Conservation (phyloP, 2,797 vertebrate genomes). For the Leptodactylus fallax region DNA sequence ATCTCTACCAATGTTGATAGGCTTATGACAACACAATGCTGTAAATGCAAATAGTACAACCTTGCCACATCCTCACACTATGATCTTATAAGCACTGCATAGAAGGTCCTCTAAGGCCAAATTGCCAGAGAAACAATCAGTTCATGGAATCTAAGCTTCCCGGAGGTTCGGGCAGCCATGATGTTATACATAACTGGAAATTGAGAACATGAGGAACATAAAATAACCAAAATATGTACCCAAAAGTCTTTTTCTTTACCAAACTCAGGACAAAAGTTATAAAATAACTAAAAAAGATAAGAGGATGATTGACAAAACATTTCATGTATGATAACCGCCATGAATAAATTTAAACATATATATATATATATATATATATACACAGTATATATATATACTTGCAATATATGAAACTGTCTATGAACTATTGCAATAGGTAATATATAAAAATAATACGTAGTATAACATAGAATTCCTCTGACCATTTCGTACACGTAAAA, state of each 20-base stretch:
- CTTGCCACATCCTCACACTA: neutral
- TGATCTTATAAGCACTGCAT: neutral
- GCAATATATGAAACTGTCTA: too few species aligned
- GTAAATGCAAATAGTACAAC: neutral
- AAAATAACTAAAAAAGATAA: neutral
- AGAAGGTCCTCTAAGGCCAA: slow-evolving; percentile 21
- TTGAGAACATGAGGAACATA: neutral
- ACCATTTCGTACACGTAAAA: too few species aligned
- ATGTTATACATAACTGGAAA: neutral
- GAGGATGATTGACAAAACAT: too few species aligned
- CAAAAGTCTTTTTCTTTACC: neutral
- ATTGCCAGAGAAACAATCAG: slow-evolving; percentile 12
- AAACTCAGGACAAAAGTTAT: neutral
- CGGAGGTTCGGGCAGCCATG: neutral
- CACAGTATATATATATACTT: too few species aligned
- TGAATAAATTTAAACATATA: too few species aligned
- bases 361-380: too few species aligned
- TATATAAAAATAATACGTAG: too few species aligned
- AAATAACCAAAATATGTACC: neutral
- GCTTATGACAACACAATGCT: slow-evolving; percentile 1
- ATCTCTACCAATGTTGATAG: neutral
- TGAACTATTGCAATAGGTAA: too few species aligned
- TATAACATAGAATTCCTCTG: too few species aligned
- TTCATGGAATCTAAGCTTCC: neutral
- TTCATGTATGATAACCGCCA: too few species aligned